Evolutionary conservation across 2,797 vertebrate species (phyloP).

Genomic region (Peromyscus eremicus): DNA sequence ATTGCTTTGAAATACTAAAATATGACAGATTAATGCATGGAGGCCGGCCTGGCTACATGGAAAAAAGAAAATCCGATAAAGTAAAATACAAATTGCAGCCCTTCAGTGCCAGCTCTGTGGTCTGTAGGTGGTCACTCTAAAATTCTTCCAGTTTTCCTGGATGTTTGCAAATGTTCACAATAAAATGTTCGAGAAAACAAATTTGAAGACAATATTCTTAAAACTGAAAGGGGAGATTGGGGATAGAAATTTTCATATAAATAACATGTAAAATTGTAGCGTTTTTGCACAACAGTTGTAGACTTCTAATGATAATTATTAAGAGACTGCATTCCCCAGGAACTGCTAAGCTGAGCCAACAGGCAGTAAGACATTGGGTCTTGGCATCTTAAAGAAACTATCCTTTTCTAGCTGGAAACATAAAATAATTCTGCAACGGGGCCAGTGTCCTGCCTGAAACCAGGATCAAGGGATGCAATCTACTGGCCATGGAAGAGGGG

Average conservation of each 20-base stretch:
- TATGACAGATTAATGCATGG: not conserved
- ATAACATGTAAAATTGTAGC: not conserved
- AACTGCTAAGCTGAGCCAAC: not conserved
- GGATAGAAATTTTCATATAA: not conserved
- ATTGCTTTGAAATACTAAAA: slow-evolving; percentile 30
- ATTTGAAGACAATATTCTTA: slow-evolving; percentile 26
- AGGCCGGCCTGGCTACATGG: not conserved
- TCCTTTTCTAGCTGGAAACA: not conserved
- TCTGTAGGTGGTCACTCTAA: not conserved
- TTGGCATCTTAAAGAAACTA: not conserved
- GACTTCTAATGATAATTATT: not conserved
- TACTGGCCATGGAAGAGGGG: not conserved
- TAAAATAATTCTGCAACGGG: not conserved
- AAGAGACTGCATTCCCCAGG: not conserved
- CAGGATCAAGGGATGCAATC: not conserved
- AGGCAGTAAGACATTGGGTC: not conserved
- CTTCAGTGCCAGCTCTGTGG: not conserved
- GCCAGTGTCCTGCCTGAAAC: not conserved
- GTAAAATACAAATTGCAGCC: not conserved
- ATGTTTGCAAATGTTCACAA: slow-evolving; percentile 46
- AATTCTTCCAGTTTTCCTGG: not conserved
- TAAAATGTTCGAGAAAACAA: slow-evolving; percentile 21
- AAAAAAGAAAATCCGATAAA: not conserved
- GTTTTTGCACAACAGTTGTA: not conserved
- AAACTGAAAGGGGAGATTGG: not conserved